Base-by-base conservation (phyloP, 2,888 invertebrate species). In the Metopia argyrocephala region DNA sequence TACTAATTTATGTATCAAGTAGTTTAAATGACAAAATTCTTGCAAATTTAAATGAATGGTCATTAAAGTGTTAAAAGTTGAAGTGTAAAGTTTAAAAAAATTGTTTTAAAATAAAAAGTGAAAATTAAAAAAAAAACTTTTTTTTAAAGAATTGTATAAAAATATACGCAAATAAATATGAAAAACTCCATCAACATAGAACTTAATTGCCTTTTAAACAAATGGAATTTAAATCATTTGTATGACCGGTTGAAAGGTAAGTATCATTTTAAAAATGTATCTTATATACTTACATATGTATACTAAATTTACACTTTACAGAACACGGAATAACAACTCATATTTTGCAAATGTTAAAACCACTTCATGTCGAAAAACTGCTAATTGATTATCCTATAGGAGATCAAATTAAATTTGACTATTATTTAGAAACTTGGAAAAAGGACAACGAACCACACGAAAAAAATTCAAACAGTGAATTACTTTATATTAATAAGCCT, bases 371-470 rank as follows among this genome's bases (percentile, higher is more conserved):
- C 25, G 54, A 54, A 12, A 54, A 23, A 25, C 21, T 54, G 12
- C 20, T 54, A 3, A 2, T 15, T 27, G 6, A 23, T 15, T 54
- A 25, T 23, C 25, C 25, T 5, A 54, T 56, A 12, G 54, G 54
- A 1, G 54, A 56, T n/a, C 54, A 56, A 27, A 27, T 56, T 15
- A 56, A 27, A 7, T 56, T 56, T 23, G 54, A 56, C 23, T 56
- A 56, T 56, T 15, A 56, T 56, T 56, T 56, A 25, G 54, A 27
- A n/a, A 27, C 23, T 5, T 56, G 54, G 54, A 56, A 23, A 56
- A 56, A 25, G 1, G 6, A 23, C 6, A 25, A 4, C 27, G 27
- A 56, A n/a, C 54, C n/a, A n/a, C n/a, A n/a, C n/a, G n/a, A n/a
- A n/a, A n/a, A n/a, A n/a, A n/a, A n/a, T n/a, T n/a, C n/a, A n/a